Evolutionary conservation across 2,888 invertebrate genomes (phyloP).

Genomic region (Andrena chrysosceles): DNA sequence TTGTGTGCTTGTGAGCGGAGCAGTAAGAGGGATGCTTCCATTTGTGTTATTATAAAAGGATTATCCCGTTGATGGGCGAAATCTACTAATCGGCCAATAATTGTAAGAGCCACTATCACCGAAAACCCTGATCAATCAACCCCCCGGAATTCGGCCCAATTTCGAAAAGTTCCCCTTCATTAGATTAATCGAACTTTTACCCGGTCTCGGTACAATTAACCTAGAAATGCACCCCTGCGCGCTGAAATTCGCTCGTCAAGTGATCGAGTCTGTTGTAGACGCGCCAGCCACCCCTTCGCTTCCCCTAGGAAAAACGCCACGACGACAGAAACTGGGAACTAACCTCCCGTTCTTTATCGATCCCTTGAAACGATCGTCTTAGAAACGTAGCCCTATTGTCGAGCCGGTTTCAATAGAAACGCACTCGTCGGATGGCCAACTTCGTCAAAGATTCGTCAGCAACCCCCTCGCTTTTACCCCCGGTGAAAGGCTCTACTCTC

Average conservation of each 20-base stretch:
- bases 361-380: neutral
- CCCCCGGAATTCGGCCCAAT: neutral
- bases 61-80: neutral
- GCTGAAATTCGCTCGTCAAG: neutral
- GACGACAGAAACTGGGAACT: neutral
- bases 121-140: neutral
- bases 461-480: slow-evolving; percentile 1
- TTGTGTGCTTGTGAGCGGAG: no score
- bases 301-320: neutral
- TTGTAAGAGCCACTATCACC: neutral
- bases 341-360: neutral
- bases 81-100: slow-evolving; percentile 19
- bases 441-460: neutral
- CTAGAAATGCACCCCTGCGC: neutral
- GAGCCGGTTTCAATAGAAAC: neutral
- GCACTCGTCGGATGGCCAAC: neutral
- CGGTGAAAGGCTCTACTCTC: neutral
- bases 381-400: neutral
- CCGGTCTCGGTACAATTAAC: slow-evolving; percentile 2
- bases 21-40: no score
- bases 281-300: neutral
- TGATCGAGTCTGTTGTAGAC: neutral
- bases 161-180: neutral
- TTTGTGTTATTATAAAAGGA: no score
- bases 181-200: slow-evolving; percentile 1